A percentile compares a stretch with the other conserved stretches of the same genome.
Conservation (phyloP, 2,113 vertebrate species). For the Mus spicilegus region DNA sequence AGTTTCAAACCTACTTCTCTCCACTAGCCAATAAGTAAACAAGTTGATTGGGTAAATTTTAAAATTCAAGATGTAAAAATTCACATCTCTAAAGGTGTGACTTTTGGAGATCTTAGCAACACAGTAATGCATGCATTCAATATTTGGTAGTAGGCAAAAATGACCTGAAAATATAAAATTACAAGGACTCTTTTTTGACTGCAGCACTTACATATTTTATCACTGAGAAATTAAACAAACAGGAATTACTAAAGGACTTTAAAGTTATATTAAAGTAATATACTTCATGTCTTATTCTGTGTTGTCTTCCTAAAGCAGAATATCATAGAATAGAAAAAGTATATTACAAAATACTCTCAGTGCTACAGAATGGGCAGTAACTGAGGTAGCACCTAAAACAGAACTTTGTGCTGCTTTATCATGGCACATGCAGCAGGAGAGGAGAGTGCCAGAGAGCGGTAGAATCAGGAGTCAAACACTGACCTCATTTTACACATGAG, state of each 20-base stretch:
- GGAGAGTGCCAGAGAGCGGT: background rate
- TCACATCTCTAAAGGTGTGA: background rate
- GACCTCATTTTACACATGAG: background rate
- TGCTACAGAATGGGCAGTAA: background rate
- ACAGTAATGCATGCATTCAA: background rate
- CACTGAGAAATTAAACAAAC: background rate
- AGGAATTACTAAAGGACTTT: background rate
- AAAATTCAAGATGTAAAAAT: constrained; percentile 47
- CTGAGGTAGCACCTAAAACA: rapidly evolving
- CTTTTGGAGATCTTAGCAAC: background rate
- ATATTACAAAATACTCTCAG: background rate
- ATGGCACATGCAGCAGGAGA: background rate
- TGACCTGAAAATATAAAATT: background rate
- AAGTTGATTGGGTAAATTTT: constrained; percentile 58
- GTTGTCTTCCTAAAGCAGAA: background rate
- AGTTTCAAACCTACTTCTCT: constrained; percentile 46
- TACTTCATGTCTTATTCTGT: background rate
- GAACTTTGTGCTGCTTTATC: background rate
- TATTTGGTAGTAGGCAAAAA: background rate
- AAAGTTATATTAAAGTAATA: background rate
- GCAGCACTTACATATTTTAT: background rate
- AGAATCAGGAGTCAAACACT: background rate
- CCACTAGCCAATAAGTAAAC: constrained; percentile 3
- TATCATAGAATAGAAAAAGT: background rate
- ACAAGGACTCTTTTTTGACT: background rate